Evolutionary conservation across 1,140 invertebrate species (phyloP).

Genomic region (Sminthurides bifidus): DNA sequence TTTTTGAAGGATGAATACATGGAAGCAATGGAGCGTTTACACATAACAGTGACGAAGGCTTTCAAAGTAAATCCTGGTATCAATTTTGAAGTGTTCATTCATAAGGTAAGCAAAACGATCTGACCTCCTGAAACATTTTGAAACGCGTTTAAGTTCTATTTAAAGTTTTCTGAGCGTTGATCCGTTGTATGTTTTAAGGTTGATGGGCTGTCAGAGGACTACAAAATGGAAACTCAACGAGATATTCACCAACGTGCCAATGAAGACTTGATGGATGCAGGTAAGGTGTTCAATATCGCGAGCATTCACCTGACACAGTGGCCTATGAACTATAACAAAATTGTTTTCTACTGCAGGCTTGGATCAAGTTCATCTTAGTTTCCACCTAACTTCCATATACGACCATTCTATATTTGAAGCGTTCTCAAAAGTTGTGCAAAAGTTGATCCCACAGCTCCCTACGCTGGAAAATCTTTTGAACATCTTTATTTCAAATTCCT

Average conservation of each 20-base stretch:
- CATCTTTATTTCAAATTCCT: constrained; percentile 96
- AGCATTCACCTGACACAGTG: constrained; percentile 8
- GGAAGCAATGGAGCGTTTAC: constrained; percentile 85
- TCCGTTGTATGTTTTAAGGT: constrained; percentile 48
- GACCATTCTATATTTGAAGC: constrained; percentile 99
- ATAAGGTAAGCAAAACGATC: constrained; percentile 71
- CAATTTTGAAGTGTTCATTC: constrained; percentile 97
- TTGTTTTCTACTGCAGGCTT: constrained; percentile 41
- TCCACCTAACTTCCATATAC: constrained; percentile 97
- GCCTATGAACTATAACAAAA: constrained; percentile 13
- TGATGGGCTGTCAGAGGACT: constrained; percentile 95
- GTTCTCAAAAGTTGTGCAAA: constrained; percentile 99
- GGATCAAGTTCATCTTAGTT: constrained; percentile 79
- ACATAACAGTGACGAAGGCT: constrained; percentile 84
- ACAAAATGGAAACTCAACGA: constrained; percentile 95
- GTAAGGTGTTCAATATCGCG: constrained; percentile 39
- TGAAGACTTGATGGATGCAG: constrained; percentile 83
- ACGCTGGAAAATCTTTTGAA: constrained; percentile 97
- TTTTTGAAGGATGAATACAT: constrained; percentile 77
- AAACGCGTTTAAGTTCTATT: neutral
- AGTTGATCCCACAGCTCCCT: constrained; percentile 92
- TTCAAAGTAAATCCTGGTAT: constrained; percentile 93
- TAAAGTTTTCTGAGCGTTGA: neutral
- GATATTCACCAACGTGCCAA: constrained; percentile 95
- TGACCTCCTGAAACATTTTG: neutral